Conservation (phyloP, 2,888 invertebrate genomes). For the Dendrolimus houi region DNA sequence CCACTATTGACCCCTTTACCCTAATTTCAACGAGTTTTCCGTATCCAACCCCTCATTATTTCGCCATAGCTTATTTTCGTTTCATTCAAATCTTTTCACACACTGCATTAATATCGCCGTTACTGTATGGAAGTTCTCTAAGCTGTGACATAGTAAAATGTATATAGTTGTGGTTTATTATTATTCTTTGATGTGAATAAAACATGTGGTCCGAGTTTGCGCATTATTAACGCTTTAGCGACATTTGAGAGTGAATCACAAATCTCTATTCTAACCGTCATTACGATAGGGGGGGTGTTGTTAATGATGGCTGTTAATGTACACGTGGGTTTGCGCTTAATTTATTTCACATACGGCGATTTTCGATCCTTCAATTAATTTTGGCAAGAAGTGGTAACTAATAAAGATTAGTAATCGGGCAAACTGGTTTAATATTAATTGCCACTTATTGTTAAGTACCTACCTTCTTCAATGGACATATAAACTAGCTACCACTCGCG, state of each 20-base stretch:
- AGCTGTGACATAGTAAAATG: slow-evolving; percentile 17
- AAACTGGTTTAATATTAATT: no score
- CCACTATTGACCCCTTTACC: slow-evolving; percentile 73
- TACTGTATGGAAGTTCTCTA: slow-evolving; percentile 15
- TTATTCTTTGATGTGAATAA: slow-evolving; percentile 64
- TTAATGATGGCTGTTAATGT: slow-evolving; percentile 43
- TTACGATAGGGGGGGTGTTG: slow-evolving; percentile 24
- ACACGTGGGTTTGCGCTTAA: slow-evolving; percentile 10
- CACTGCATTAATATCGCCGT: slow-evolving; percentile 14
- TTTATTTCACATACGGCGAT: no score
- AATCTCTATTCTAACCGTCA: slow-evolving; percentile 8
- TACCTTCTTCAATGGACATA: no score
- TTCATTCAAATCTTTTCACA: slow-evolving; percentile 10
- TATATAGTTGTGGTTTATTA: slow-evolving; percentile 22
- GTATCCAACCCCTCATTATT: slow-evolving; percentile 32
- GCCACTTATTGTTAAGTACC: no score
- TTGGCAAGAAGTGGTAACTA: no score
- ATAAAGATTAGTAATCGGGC: no score
- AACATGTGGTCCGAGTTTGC: slow-evolving; percentile 58
- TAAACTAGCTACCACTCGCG: no score
- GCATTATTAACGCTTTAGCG: slow-evolving; percentile 63
- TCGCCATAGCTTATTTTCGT: slow-evolving; percentile 17
- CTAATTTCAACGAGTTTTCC: slow-evolving; percentile 54
- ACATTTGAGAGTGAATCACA: slow-evolving; percentile 68
- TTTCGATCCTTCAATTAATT: no score